Percentiles rank a stretch among this genome's conserved stretches.
Evolutionary conservation across 2,113 vertebrate genomes (phyloP).

Genomic region (Eulemur rufifrons): DNA sequence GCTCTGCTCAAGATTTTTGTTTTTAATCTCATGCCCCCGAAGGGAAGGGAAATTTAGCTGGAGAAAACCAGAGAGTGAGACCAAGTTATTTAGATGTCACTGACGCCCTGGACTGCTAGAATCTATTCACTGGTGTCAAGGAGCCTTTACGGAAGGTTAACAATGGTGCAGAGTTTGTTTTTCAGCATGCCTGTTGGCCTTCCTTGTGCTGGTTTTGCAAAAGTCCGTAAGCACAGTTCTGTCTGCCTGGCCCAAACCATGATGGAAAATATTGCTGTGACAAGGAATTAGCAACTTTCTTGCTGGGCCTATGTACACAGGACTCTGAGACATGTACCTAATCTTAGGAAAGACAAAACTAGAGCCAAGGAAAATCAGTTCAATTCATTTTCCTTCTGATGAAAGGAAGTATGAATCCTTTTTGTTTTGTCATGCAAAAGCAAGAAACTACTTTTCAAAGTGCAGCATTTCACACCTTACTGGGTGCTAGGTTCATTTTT

Average conservation of each 20-base stretch:
- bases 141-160: neutral
- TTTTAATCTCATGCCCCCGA: conserved; percentile 28
- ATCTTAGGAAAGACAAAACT: neutral
- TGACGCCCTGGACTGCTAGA: neutral
- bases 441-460: neutral
- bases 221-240: neutral
- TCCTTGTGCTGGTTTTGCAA: neutral
- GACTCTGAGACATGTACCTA: neutral
- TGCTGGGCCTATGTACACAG: neutral
- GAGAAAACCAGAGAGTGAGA: conserved; percentile 43
- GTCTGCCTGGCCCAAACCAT: neutral
- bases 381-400: conserved; percentile 25
- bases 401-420: conserved; percentile 7
- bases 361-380: conserved; percentile 28
- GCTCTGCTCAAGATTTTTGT: conserved; percentile 4
- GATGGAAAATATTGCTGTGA: conserved; percentile 1
- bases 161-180: rapidly evolving
- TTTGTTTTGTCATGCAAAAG: neutral
- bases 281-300: neutral
- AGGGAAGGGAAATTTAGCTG: conserved; percentile 39
- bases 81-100: conserved; percentile 41
- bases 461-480: neutral
- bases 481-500: neutral
- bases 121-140: neutral
- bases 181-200: neutral